Conservation (phyloP, 2,113 vertebrate genomes). For the Indri indri region DNA sequence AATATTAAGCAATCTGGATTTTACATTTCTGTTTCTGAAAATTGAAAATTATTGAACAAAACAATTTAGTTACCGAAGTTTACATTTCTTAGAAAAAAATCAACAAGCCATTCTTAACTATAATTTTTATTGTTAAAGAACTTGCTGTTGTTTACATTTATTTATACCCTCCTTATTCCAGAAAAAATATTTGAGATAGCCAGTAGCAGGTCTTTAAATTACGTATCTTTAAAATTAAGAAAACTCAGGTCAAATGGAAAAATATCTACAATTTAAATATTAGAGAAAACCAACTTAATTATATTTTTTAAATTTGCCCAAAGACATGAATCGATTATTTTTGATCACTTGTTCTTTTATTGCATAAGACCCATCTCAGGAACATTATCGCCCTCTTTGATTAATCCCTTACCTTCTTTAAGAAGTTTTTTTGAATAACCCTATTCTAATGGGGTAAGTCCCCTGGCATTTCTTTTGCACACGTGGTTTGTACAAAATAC, state of each 20-base stretch:
- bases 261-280: constrained; percentile 40
- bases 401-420: not conserved
- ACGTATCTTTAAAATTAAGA: constrained; percentile 33
- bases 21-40: constrained; percentile 53
- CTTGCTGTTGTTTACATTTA: constrained; percentile 19
- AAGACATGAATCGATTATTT: not conserved
- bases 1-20: constrained; percentile 33
- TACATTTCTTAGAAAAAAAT: constrained; percentile 32
- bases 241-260: not conserved
- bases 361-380: not conserved
- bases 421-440: not conserved
- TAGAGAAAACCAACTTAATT: not conserved
- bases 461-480: not conserved
- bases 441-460: not conserved
- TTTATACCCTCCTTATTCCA: not conserved
- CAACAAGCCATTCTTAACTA: constrained; percentile 35
- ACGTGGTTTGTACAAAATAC: not conserved
- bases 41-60: constrained; percentile 43
- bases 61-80: constrained; percentile 31
- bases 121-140: constrained; percentile 55
- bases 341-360: not conserved
- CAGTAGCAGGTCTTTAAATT: constrained; percentile 24
- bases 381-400: not conserved
- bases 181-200: not conserved
- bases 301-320: constrained; percentile 21